Evolutionary conservation across 2,113 vertebrate genomes (phyloP).

Genomic region (Cephalopholis sonnerati): DNA sequence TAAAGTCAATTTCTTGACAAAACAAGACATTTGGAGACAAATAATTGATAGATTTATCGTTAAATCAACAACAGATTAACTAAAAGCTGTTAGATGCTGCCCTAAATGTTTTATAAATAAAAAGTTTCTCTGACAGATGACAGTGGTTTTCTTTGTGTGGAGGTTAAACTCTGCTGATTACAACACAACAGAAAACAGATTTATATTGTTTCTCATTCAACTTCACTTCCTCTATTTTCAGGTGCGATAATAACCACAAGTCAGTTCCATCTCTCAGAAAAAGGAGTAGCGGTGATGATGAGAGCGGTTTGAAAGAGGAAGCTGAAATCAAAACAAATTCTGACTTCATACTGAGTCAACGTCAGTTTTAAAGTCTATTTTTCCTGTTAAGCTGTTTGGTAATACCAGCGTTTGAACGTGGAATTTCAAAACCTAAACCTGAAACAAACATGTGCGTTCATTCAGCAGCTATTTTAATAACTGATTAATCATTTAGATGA

Average conservation of each 20-base stretch:
- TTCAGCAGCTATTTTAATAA: neutral
- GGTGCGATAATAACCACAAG: slow-evolving; percentile 29
- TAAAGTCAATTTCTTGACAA: no score
- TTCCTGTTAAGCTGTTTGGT: neutral
- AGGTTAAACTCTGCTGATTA: neutral
- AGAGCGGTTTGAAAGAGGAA: slow-evolving; percentile 36
- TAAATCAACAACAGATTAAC: no score
- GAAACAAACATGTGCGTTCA: neutral
- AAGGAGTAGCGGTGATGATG: neutral
- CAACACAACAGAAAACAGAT: neutral
- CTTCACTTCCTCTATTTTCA: slow-evolving; percentile 57
- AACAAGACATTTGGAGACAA: no score
- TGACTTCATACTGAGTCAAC: neutral
- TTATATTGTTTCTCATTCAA: neutral
- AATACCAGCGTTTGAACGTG: neutral
- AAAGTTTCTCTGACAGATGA: neutral
- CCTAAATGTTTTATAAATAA: no score
- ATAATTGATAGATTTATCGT: no score
- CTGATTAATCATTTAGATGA: neutral
- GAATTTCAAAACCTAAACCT: neutral
- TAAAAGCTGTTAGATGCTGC: no score
- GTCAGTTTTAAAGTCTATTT: neutral
- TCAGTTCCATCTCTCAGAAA: neutral
- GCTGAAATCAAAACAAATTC: slow-evolving; percentile 20
- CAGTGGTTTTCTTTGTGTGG: neutral